A percentile compares a stretch with the other conserved stretches of the same genome.
Evolutionary conservation across 2,888 invertebrate genomes (phyloP).

Genomic region (Hirtodrosophila trivittata): DNA sequence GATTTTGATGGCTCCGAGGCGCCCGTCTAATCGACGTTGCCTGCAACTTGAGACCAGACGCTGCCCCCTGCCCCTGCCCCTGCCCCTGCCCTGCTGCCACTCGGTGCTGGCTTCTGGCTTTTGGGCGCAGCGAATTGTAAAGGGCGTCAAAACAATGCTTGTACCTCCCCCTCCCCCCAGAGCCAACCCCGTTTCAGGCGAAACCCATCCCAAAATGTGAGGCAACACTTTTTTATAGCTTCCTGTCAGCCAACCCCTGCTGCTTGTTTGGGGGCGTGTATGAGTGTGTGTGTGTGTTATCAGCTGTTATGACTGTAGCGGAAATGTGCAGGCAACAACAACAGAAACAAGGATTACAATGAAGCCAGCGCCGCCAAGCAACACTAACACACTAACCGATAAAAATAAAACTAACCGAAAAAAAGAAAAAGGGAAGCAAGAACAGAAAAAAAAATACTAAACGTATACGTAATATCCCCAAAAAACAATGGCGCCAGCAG

Average conservation of each 20-base stretch:
- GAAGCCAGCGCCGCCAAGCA: slow-evolving; percentile 25
- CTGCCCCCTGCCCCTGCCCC: background rate
- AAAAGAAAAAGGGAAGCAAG: slow-evolving; percentile 22
- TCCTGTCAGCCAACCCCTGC: slow-evolving; percentile 2
- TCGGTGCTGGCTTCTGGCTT: slow-evolving; percentile 23
- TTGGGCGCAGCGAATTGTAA: slow-evolving; percentile 18
- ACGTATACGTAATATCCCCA: slow-evolving; percentile 53
- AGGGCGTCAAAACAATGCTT: slow-evolving; percentile 54
- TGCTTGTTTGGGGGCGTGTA: background rate
- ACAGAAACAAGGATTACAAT: slow-evolving; percentile 17
- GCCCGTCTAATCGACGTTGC: background rate
- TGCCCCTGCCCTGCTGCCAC: background rate
- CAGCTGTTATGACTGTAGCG: slow-evolving; percentile 73
- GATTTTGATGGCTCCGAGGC: slow-evolving; percentile 25
- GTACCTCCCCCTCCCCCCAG: slow-evolving; percentile 1
- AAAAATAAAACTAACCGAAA: slow-evolving; percentile 38
- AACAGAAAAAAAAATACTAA: slow-evolving; percentile 28
- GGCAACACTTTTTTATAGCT: slow-evolving; percentile 54
- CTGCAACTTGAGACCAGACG: background rate
- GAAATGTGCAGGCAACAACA: slow-evolving; percentile 52
- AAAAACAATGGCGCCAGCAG: slow-evolving; percentile 49
- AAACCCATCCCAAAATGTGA: slow-evolving; percentile 15
- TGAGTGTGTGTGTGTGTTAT: slow-evolving; percentile 51
- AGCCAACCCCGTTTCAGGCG: background rate
- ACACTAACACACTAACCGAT: slow-evolving; percentile 61